Percentiles rank a stretch among this genome's conserved stretches.
These are phyloP conservation scores for Coracopsis vasa DNA, from an alignment of 2,113 vertebrate genomes.

Conservation along the genomic window DNA sequence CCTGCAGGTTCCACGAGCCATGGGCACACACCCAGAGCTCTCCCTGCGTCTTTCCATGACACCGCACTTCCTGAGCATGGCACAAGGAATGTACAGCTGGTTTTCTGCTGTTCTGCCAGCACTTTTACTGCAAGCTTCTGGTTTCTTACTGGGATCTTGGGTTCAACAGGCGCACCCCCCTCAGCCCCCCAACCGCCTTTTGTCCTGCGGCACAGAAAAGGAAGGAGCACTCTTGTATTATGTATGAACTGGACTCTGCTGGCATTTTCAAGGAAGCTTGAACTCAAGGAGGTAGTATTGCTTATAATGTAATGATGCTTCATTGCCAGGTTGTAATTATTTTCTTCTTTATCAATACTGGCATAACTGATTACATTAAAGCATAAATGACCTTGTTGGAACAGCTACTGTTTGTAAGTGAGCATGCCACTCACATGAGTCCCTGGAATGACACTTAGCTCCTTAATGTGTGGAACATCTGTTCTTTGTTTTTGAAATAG, in stretches of 20 bases:
- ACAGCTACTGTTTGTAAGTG: not conserved
- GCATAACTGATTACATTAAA: conserved; percentile 4
- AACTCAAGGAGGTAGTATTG: not conserved
- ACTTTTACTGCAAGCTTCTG: not conserved
- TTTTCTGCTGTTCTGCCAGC: not conserved
- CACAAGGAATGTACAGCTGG: fast-evolving
- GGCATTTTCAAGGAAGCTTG: not conserved
- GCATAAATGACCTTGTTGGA: conserved; percentile 32
- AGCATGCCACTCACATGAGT: not conserved
- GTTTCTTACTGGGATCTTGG: not conserved
- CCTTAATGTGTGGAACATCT: conserved; percentile 39
- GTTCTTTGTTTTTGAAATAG: conserved; percentile 11
- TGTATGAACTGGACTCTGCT: not conserved
- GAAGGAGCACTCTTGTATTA: not conserved
- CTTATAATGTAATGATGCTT: not conserved
- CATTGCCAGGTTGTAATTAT: not conserved
- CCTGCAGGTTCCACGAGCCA: not conserved
- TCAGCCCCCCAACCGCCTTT: too few species aligned
- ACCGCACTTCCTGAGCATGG: fast-evolving
- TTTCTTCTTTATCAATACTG: not conserved
- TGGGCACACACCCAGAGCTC: not conserved
- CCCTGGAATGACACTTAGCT: conserved; percentile 21
- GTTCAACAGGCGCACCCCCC: not conserved
- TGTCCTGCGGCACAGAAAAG: not conserved
- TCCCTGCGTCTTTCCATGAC: not conserved